Evolutionary conservation across 2,797 vertebrate genomes (phyloP).

Genomic region (Hyperoplus immaculatus): DNA sequence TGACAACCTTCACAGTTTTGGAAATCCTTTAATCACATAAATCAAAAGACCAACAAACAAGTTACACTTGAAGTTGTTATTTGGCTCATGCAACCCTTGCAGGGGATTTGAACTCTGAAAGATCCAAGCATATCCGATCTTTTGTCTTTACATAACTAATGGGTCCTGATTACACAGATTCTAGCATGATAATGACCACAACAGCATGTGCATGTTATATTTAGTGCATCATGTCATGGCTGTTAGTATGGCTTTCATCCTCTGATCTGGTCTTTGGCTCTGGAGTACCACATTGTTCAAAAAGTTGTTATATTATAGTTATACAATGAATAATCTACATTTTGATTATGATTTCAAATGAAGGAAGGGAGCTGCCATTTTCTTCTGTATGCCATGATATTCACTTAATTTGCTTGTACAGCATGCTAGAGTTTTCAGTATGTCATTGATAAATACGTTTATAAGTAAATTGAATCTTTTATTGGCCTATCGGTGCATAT

Average conservation of each 20-base stretch:
- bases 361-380: slow-evolving; percentile 21
- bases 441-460: background rate
- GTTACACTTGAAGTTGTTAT: slow-evolving; percentile 16
- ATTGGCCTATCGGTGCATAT: slow-evolving; percentile 13
- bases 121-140: slow-evolving; percentile 21
- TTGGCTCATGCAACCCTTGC: slow-evolving; percentile 18
- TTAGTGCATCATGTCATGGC: slow-evolving; percentile 51
- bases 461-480: background rate
- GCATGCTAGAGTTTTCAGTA: slow-evolving; percentile 39
- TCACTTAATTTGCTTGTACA: slow-evolving; percentile 39
- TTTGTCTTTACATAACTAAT: slow-evolving; percentile 27
- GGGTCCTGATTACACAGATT: slow-evolving; percentile 73
- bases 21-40: slow-evolving; percentile 54
- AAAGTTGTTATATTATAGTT: slow-evolving; percentile 6
- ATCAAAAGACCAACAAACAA: slow-evolving; percentile 52
- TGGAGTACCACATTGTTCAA: slow-evolving; percentile 24
- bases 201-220: slow-evolving; percentile 53
- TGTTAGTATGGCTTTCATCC: slow-evolving; percentile 39
- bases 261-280: slow-evolving; percentile 27
- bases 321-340: background rate
- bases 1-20: slow-evolving; percentile 57
- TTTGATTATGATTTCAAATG: background rate
- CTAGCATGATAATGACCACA: slow-evolving; percentile 51
- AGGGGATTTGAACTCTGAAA: slow-evolving; percentile 9
- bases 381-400: slow-evolving; percentile 23